Conservation (phyloP, 2,113 vertebrate genomes). For the Centrocercus urophasianus region DNA sequence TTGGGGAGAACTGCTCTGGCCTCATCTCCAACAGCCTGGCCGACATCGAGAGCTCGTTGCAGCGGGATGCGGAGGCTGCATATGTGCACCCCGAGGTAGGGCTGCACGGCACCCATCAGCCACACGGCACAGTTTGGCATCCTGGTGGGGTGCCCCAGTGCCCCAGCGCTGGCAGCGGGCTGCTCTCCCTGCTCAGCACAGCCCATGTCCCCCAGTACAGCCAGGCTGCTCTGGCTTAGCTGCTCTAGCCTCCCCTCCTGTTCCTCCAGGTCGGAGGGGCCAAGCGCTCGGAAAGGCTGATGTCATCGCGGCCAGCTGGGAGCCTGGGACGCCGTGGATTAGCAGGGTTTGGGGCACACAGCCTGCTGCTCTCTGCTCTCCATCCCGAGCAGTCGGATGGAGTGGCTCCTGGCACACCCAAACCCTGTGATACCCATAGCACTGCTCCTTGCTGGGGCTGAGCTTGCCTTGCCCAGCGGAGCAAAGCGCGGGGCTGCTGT, state of each 20-base stretch:
- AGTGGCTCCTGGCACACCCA: not conserved
- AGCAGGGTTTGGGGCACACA: not conserved
- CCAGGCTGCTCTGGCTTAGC: not conserved
- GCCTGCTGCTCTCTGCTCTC: not conserved
- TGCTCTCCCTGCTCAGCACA: conserved; percentile 10
- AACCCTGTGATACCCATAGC: not conserved
- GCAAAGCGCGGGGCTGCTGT: not conserved
- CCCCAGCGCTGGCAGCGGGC: not conserved
- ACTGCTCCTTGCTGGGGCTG: not conserved
- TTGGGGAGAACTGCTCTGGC: conserved; percentile 67
- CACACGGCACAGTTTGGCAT: not conserved
- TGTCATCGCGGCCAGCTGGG: conserved; percentile 38
- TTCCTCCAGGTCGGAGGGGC: not conserved
- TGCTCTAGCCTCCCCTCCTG: not conserved
- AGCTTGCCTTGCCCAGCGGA: not conserved
- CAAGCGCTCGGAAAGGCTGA: conserved; percentile 24
- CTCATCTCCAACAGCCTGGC: conserved; percentile 50
- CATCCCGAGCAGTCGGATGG: accelerated
- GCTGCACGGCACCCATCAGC: not conserved
- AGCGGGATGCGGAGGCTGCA: conserved; percentile 81
- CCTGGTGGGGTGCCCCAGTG: conserved; percentile 26
- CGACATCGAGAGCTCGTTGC: conserved; percentile 71
- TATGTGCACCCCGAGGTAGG: conserved; percentile 80
- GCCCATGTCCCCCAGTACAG: not conserved
- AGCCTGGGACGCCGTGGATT: conserved; percentile 37